Evolutionary conservation across 2,797 vertebrate genomes (phyloP).

Genomic region (Malurus splendens): DNA sequence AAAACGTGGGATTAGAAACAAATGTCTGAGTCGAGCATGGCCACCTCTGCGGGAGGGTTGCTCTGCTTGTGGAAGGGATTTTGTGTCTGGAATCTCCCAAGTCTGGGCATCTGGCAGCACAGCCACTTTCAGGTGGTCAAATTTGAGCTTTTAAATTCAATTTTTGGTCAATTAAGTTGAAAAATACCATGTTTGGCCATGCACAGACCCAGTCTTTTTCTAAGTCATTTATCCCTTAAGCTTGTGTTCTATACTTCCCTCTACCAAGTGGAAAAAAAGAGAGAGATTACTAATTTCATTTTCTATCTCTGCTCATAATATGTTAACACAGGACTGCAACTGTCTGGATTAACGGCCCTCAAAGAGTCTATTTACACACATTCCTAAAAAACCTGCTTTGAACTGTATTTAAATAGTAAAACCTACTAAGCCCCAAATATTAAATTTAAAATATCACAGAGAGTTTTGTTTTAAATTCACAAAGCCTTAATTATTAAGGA

Average conservation of each 20-base stretch:
- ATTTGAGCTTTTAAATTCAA: not conserved
- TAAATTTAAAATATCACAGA: conserved; percentile 19
- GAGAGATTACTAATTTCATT: not conserved
- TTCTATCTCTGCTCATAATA: not conserved
- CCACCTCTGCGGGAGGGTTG: not conserved
- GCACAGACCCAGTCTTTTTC: not conserved
- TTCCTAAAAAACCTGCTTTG: not conserved
- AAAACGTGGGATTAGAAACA: not conserved
- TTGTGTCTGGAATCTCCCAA: not conserved
- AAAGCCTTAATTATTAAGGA: not conserved
- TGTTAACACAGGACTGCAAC: not conserved
- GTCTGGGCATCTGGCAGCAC: not conserved
- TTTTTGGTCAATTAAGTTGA: not conserved
- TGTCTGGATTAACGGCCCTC: not conserved
- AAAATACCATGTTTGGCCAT: not conserved
- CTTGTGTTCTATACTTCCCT: not conserved
- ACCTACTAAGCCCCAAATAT: not conserved
- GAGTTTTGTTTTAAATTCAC: not conserved
- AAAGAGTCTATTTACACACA: not conserved
- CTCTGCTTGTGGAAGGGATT: not conserved
- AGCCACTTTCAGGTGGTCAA: not conserved
- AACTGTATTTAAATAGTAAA: conserved; percentile 22
- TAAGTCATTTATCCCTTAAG: not conserved
- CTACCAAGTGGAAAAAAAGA: not conserved
- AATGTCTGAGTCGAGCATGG: not conserved